Percentiles rank a stretch among this genome's conserved stretches.
phyloP scores from a whole-genome alignment of 2,113 vertebrate genomes.

The zebrafish (Danio rerio) region GRCz12tu NC_133176.1:19818001-19818500 shows the following conservation, averaged over 20 bases:
- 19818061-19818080: too few relatives aligned
- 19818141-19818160: not conserved
- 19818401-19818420: conserved; percentile 14
- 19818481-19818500: conserved; percentile 16
- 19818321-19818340: not conserved
- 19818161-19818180: not conserved
- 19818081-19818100: not conserved
- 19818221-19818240: not conserved
- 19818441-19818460: conserved; percentile 14
- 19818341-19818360: conserved; percentile 1
- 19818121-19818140: not conserved
- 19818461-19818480: conserved; percentile 12
- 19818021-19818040: too few relatives aligned
- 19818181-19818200: not conserved
- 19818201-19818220: not conserved
- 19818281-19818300: not conserved
- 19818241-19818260: not conserved
- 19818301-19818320: not conserved
- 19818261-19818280: not conserved
- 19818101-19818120: not conserved
- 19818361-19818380: not conserved
- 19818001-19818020: too few relatives aligned
- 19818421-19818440: conserved; percentile 36
- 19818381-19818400: not conserved
- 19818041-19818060: too few relatives aligned